Conservation (phyloP, 35 echinoderm and acorn worm species). For the Anneissia japonica region DNA sequence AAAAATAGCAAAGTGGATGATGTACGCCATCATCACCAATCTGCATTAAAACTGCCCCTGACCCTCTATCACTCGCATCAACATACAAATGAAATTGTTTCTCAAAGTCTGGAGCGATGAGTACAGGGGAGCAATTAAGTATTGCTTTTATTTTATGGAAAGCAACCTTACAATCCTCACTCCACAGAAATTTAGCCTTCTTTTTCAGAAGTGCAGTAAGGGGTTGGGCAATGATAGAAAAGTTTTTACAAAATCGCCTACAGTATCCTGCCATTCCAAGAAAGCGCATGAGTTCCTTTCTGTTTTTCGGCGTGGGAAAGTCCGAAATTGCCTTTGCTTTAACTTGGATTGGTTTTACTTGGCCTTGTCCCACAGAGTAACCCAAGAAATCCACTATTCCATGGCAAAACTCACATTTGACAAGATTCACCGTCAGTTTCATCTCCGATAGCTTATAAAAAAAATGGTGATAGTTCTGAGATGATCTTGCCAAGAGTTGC, state of each 20-base stretch:
- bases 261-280: slow-evolving; percentile 45
- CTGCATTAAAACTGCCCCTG: slow-evolving; percentile 49
- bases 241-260: slow-evolving; percentile 11
- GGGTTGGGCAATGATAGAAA: neutral
- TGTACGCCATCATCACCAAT: slow-evolving; percentile 36
- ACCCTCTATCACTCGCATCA: slow-evolving; percentile 62
- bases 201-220: slow-evolving; percentile 47
- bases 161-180: slow-evolving; percentile 31
- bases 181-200: slow-evolving; percentile 36
- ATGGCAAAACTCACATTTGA: too few species aligned
- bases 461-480: too few species aligned
- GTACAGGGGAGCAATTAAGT: slow-evolving; percentile 33
- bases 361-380: slow-evolving; percentile 37
- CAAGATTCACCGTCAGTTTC: too few species aligned
- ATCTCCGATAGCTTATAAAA: too few species aligned
- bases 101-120: slow-evolving; percentile 40
- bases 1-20: slow-evolving; percentile 62
- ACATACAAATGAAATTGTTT: slow-evolving; percentile 47
- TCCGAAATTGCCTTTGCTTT: slow-evolving; percentile 22
- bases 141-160: slow-evolving; percentile 56
- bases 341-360: slow-evolving; percentile 22
- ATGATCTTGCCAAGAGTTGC: too few species aligned
- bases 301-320: slow-evolving; percentile 21
- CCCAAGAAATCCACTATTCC: too few species aligned
- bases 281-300: slow-evolving; percentile 37